Conservation (phyloP, 2,113 vertebrate species). For the Pagrus major region DNA sequence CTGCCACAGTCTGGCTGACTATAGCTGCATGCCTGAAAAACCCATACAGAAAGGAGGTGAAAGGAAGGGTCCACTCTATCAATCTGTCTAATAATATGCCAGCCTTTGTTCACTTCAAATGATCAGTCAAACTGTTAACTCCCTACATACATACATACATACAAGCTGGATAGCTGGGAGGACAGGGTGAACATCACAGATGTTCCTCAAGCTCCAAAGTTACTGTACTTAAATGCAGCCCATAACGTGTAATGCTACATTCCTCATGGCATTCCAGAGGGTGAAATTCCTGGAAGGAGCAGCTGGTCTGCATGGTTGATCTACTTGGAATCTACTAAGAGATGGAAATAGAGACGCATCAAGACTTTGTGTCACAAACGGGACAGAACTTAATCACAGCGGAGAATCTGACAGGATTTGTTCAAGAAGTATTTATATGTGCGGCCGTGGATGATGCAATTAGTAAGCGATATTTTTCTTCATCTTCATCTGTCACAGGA, state of each 20-base stretch:
- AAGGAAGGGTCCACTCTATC: neutral
- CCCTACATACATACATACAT: neutral
- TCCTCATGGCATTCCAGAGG: neutral
- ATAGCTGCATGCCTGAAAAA: neutral
- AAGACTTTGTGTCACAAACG: conserved; percentile 23
- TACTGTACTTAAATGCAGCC: neutral
- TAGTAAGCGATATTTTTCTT: neutral
- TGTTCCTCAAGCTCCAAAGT: neutral
- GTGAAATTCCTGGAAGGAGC: conserved; percentile 9
- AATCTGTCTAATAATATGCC: neutral
- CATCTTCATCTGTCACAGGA: neutral
- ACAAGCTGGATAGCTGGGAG: neutral
- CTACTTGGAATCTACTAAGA: conserved; percentile 24
- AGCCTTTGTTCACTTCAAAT: neutral
- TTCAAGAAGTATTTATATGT: neutral
- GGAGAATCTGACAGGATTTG: neutral
- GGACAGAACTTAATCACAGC: neutral
- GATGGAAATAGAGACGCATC: conserved; percentile 35
- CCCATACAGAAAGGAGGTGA: neutral
- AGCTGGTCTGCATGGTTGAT: conserved; percentile 37
- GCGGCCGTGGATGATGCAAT: neutral
- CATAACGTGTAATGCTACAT: conserved; percentile 3
- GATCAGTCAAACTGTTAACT: neutral
- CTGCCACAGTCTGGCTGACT: neutral
- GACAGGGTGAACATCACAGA: neutral